Evolutionary conservation across 2,113 vertebrate species (phyloP), one percentile per base, ranked within the genome.

Genomic region (Pipra filicauda): DNA sequence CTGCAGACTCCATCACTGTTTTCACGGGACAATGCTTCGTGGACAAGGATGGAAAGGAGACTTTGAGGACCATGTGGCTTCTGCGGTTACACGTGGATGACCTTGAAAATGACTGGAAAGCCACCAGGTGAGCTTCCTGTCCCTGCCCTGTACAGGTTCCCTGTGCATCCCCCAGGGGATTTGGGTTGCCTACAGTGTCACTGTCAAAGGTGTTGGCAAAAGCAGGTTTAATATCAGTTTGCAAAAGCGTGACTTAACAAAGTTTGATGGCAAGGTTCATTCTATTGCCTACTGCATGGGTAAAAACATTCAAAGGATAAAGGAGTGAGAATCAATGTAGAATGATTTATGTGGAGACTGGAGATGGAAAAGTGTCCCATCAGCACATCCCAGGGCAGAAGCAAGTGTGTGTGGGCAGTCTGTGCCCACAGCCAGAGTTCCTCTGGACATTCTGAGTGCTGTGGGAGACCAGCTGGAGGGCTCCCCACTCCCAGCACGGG

Each of bases 181-280:
- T 8, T 4, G 1, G 28, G n/a, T 54, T 23, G 5, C 18, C 37
- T 23, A 12, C 27, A 11, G 19, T 24, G 46, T 14, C n/a, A 20
- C 19, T 48, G 15, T 55, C 65, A 28, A 12, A 13, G 1, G 2
- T 8, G 12, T 5, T 62, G 33, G 15, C 15, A 46, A 62, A 70
- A 46, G 22, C 1, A 28, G 10, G 2, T 39, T 71, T 28, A 7
- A 7, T 26, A n/a, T 6, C 15, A n/a, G 3, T 24, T n/a, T 62
- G 33, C 28, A 39, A n/a, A 48, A 30, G 27, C 0, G 0, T 1
- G 0, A 13, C 4, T 12, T 55, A 7, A 4, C 1, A 0, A n/a
- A 62, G 19, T 4, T 39, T 3, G 3, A 7, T n/a, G 19, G 19
- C 11, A 30, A 71, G 15, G 15, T 35, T 49, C 39, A 20, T 15